These are phyloP conservation scores for Tortricodes alternella DNA, from an alignment of 2,888 invertebrate genomes.

Conservation along the genomic window DNA sequence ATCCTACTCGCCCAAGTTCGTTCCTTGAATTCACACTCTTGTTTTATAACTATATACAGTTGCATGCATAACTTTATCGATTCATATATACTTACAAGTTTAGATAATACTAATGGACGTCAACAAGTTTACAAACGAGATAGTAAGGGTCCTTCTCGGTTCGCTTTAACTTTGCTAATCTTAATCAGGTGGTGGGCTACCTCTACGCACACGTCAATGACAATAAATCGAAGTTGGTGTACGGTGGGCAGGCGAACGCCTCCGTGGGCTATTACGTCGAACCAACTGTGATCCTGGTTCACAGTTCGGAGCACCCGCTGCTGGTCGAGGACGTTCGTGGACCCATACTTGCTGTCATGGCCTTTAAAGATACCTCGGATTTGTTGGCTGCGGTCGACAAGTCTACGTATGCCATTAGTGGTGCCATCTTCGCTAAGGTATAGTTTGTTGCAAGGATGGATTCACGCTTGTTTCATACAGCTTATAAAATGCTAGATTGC, in stretches of 20 bases:
- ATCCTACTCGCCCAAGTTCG: no score
- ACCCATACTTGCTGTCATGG: slow-evolving; percentile 91
- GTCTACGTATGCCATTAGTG: slow-evolving; percentile 89
- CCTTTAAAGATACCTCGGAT: slow-evolving; percentile 88
- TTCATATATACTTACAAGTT: no score
- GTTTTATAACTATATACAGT: no score
- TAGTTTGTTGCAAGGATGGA: neutral
- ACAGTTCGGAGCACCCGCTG: slow-evolving; percentile 89
- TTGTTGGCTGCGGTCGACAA: slow-evolving; percentile 86
- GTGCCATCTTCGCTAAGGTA: slow-evolving; percentile 45
- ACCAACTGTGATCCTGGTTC: slow-evolving; percentile 92
- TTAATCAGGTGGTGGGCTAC: neutral
- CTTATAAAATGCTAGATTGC: no score
- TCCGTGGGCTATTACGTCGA: slow-evolving; percentile 92
- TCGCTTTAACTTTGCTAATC: neutral
- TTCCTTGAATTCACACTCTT: no score
- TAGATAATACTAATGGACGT: no score
- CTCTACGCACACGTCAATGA: neutral
- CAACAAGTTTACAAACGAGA: no score
- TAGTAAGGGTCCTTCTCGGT: no score
- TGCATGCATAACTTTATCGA: no score
- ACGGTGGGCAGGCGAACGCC: slow-evolving; percentile 91
- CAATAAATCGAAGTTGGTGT: slow-evolving; percentile 60
- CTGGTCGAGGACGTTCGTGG: slow-evolving; percentile 97
- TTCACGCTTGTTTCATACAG: no score